These are phyloP conservation scores for Dipodomys spectabilis DNA, from an alignment of 2,113 vertebrate genomes.

Conservation along the genomic window DNA sequence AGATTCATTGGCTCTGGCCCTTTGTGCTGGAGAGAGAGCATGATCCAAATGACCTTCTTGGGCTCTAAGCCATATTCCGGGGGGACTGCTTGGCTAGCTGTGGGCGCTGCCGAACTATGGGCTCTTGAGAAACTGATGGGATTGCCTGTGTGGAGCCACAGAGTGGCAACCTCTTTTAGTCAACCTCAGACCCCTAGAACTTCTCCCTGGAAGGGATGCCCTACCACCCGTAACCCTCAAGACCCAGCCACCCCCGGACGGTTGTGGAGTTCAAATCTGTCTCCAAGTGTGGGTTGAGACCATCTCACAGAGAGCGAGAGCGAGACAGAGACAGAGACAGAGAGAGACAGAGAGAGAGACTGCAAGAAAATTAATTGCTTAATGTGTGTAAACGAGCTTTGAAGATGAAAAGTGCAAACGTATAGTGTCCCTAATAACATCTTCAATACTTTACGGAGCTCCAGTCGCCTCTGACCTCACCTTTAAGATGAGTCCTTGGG, in stretches of 20 bases:
- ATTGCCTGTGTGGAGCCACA: background rate
- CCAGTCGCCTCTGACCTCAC: constrained; percentile 71
- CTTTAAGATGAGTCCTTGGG: constrained; percentile 80
- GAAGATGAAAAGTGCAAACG: constrained; percentile 83
- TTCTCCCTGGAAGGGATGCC: background rate
- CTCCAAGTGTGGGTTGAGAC: constrained; percentile 72
- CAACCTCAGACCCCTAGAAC: background rate
- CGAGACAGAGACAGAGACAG: too few species aligned
- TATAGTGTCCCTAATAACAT: constrained; percentile 77
- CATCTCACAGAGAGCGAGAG: constrained; percentile 2
- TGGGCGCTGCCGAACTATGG: too few species aligned
- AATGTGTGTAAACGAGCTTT: constrained; percentile 79
- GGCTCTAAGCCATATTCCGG: background rate
- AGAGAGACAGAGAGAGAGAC: constrained; percentile 15
- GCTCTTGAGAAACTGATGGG: background rate
- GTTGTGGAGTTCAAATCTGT: constrained; percentile 45
- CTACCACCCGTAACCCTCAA: background rate
- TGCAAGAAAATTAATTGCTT: constrained; percentile 76
- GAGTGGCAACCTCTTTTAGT: background rate
- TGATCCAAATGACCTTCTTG: background rate
- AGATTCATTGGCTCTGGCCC: background rate
- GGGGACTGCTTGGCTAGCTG: background rate
- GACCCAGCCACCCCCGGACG: constrained; percentile 7
- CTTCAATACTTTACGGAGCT: constrained; percentile 70
- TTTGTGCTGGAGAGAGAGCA: background rate